phyloP scores from a whole-genome alignment of 2,888 invertebrate species.

The Branchellion lobata region DNA sequence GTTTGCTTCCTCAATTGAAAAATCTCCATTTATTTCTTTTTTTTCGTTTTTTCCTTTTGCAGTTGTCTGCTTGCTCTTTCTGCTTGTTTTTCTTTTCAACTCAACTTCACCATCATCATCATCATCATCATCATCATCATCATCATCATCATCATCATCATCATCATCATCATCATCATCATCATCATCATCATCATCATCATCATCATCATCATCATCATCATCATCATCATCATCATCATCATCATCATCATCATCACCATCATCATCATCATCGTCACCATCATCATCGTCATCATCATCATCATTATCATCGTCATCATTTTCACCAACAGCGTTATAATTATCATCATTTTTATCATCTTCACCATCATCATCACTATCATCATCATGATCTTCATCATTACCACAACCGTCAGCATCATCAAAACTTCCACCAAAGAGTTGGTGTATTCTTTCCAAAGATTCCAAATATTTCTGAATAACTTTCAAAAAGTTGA shows the following conservation, averaged over 20 bases:
- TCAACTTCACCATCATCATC: slow-evolving; percentile 21
- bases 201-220: not conserved
- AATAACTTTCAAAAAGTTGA: not conserved
- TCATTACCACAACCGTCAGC: not conserved
- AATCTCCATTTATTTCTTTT: no score
- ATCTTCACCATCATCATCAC: slow-evolving; percentile 1
- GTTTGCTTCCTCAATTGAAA: no score
- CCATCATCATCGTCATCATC: slow-evolving; percentile 1
- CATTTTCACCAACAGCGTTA: not conserved
- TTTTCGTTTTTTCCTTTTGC: no score
- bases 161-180: not conserved
- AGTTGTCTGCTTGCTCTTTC: no score
- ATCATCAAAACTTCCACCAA: not conserved
- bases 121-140: slow-evolving; percentile 28
- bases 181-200: not conserved
- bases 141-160: no score
- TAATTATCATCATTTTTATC: not conserved
- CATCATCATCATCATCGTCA: slow-evolving; percentile 6
- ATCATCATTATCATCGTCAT: not conserved
- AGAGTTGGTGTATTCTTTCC: not conserved
- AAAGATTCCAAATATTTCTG: slow-evolving; percentile 3
- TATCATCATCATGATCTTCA: not conserved
- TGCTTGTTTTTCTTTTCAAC: no score
- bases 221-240: slow-evolving; percentile 28
- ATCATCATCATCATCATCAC: slow-evolving; percentile 13